Percentiles rank a stretch among this genome's conserved stretches.
Conservation (phyloP, 2,797 vertebrate genomes). For the Darevskia mixta region DNA sequence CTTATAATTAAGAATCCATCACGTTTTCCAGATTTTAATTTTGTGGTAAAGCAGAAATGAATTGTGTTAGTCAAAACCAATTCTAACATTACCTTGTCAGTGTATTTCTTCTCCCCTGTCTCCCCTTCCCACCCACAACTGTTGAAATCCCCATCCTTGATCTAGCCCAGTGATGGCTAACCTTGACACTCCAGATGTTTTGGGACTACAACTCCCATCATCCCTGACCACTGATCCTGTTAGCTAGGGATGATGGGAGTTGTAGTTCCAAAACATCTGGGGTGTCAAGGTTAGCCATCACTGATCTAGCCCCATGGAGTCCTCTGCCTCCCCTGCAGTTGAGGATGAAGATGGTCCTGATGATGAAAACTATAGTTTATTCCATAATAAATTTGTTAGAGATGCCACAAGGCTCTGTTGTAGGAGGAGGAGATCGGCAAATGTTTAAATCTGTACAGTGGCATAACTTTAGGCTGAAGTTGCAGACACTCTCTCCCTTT, state of each 20-base stretch:
- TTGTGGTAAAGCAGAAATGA: background rate
- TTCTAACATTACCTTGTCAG: background rate
- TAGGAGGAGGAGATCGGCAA: no score
- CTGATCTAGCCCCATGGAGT: background rate
- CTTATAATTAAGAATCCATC: constrained; percentile 12
- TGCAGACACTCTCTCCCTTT: background rate
- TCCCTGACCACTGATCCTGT: no score
- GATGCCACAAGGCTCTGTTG: no score
- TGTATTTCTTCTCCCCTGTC: background rate
- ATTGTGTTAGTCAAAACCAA: background rate
- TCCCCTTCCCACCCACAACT: background rate
- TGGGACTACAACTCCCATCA: no score
- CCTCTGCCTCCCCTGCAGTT: background rate
- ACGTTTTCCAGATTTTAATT: background rate
- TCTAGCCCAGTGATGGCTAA: background rate
- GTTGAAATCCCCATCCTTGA: background rate
- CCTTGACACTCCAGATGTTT: no score
- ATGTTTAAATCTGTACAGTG: background rate
- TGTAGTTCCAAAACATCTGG: no score
- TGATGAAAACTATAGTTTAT: no score
- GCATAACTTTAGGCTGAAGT: background rate
- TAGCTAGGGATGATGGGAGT: no score
- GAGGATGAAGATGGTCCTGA: background rate
- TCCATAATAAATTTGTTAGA: no score
- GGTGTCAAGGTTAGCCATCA: no score